These are phyloP conservation scores for Eulemur albifrons DNA, from an alignment of 2,797 vertebrate genomes.

Conservation along the genomic window DNA sequence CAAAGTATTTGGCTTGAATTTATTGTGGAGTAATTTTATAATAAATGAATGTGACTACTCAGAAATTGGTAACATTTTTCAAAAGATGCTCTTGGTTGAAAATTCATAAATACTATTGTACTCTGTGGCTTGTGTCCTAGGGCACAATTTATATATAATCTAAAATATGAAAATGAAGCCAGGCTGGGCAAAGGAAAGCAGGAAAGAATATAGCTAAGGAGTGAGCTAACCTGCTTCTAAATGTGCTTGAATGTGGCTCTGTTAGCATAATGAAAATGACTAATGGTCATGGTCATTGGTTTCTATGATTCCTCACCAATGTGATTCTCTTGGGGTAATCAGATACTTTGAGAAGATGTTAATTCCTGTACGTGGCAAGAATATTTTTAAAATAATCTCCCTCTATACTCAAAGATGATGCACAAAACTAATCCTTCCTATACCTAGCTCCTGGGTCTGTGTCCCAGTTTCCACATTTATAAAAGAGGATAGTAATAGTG, in stretches of 20 bases:
- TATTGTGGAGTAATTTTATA: neutral
- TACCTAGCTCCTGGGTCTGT: neutral
- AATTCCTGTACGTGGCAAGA: neutral
- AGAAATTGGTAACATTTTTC: constrained; percentile 4
- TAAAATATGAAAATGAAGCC: constrained; percentile 10
- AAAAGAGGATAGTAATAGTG: neutral
- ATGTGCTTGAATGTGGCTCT: neutral
- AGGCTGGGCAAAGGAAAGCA: neutral
- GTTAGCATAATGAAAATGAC: neutral
- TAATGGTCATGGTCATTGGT: neutral
- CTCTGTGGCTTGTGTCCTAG: neutral
- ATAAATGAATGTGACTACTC: neutral
- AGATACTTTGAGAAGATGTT: neutral
- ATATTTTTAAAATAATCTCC: neutral
- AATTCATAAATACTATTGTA: neutral
- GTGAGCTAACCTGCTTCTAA: neutral
- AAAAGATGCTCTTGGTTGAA: neutral
- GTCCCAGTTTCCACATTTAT: neutral
- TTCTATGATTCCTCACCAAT: neutral
- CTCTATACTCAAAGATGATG: neutral
- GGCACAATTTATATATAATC: neutral
- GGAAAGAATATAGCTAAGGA: neutral
- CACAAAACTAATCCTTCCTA: neutral
- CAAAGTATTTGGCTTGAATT: constrained; percentile 22
- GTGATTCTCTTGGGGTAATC: neutral